Conservation (phyloP, 2,888 invertebrate species). For the Pyrochroa serraticornis region DNA sequence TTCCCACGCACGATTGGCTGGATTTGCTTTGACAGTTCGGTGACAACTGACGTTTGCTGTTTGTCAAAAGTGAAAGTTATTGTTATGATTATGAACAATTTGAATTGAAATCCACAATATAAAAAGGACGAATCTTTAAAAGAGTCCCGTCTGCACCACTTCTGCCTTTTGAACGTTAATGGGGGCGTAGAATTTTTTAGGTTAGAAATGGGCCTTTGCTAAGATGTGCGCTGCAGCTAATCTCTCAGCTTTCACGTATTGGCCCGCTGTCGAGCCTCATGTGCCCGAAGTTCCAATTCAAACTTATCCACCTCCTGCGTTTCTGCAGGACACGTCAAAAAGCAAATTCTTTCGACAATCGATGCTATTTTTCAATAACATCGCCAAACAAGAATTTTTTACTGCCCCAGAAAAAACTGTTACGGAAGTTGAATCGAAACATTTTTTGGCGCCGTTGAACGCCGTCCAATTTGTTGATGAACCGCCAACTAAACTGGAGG, state of each 20-base stretch:
- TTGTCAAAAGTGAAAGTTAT: too few relatives aligned
- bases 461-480: slow-evolving; percentile 56
- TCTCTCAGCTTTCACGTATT: slow-evolving; percentile 36
- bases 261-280: slow-evolving; percentile 36
- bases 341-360: slow-evolving; percentile 35
- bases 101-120: too few relatives aligned
- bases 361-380: slow-evolving; percentile 37
- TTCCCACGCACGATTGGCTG: too few relatives aligned
- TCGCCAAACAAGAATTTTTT: slow-evolving; percentile 39
- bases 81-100: too few relatives aligned
- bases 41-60: too few relatives aligned
- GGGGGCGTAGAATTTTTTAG: neutral
- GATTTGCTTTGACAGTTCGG: too few relatives aligned
- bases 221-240: slow-evolving; percentile 37
- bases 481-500: slow-evolving; percentile 42
- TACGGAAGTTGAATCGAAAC: slow-evolving; percentile 17
- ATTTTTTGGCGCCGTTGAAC: slow-evolving; percentile 50
- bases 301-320: slow-evolving; percentile 30
- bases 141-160: neutral
- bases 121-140: too few relatives aligned
- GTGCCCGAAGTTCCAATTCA: slow-evolving; percentile 30
- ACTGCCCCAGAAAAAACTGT: slow-evolving; percentile 2
- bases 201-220: slow-evolving; percentile 6
- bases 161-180: too few relatives aligned
- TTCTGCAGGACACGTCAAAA: slow-evolving; percentile 34